phyloP scores from a whole-genome alignment of 2,888 invertebrate genomes.

The Leptinotarsa rubiginosa region DNA sequence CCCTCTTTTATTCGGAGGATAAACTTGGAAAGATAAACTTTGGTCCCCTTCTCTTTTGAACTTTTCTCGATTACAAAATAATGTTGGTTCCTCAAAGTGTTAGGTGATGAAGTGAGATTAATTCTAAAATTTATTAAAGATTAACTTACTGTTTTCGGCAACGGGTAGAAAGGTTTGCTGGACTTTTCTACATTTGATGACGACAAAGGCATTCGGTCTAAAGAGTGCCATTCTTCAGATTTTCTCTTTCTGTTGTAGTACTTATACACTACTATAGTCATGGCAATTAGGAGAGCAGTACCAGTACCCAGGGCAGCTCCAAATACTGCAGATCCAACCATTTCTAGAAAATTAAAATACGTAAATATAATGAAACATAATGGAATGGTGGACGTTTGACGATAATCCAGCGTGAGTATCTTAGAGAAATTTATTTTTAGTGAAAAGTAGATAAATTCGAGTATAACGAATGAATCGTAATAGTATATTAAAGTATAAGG shows the following conservation, averaged over 20 bases:
- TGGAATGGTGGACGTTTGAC: too few relatives aligned
- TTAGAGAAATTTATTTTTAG: too few relatives aligned
- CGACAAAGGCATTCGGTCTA: constrained; percentile 58
- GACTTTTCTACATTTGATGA: constrained; percentile 46
- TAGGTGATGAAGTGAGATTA: not conserved
- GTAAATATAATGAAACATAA: too few relatives aligned
- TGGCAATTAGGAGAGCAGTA: constrained; percentile 73
- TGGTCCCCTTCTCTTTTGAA: too few relatives aligned
- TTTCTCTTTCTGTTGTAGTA: constrained; percentile 72
- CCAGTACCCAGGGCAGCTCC: constrained; percentile 78
- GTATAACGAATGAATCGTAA: too few relatives aligned
- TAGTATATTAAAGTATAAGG: too few relatives aligned
- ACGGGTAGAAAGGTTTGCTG: constrained; percentile 55
- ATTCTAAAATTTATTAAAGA: not conserved
- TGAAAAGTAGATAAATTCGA: too few relatives aligned
- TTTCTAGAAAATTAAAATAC: constrained; percentile 49
- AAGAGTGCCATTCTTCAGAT: constrained; percentile 71
- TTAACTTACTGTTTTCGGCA: constrained; percentile 58
- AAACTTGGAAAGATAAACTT: too few relatives aligned
- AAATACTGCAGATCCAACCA: constrained; percentile 76
- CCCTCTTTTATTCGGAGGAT: too few relatives aligned
- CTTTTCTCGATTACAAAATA: too few relatives aligned
- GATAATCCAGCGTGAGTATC: too few relatives aligned
- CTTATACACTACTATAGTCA: constrained; percentile 76
- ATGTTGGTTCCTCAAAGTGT: too few relatives aligned